A percentile compares a stretch with the other conserved stretches of the same genome.
phyloP scores from a whole-genome alignment of 1,140 invertebrate genomes.

The Dendroctonus valens region DNA sequence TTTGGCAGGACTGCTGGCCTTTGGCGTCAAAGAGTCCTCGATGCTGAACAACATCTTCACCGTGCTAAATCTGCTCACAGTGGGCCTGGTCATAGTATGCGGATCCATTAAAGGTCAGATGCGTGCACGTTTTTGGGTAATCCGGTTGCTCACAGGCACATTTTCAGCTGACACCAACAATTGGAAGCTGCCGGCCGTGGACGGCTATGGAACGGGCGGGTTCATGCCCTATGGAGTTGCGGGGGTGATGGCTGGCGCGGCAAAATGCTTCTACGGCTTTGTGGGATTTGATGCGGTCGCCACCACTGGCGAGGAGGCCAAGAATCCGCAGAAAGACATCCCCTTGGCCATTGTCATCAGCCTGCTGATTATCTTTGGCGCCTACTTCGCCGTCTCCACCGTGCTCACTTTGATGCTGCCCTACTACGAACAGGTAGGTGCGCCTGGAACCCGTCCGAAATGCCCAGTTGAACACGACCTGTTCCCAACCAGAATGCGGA shows the following conservation, averaged over 20 bases:
- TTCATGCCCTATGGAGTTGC: slow-evolving; percentile 83
- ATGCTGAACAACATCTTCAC: slow-evolving; percentile 84
- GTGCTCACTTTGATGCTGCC: slow-evolving; percentile 92
- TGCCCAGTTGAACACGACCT: background rate
- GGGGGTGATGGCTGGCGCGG: slow-evolving; percentile 81
- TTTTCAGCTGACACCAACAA: slow-evolving; percentile 61
- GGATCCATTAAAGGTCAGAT: slow-evolving; percentile 71
- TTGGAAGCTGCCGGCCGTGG: slow-evolving; percentile 63
- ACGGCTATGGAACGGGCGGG: slow-evolving; percentile 63
- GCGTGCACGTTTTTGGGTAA: background rate
- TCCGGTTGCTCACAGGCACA: slow-evolving; percentile 5
- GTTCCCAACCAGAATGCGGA: slow-evolving; percentile 55
- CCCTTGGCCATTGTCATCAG: slow-evolving; percentile 85
- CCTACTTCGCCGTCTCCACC: slow-evolving; percentile 84
- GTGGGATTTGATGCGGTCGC: slow-evolving; percentile 90
- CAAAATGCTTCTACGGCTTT: slow-evolving; percentile 91
- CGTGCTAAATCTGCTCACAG: slow-evolving; percentile 74
- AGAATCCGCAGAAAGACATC: slow-evolving; percentile 84
- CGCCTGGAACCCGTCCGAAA: background rate
- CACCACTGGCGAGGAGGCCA: slow-evolving; percentile 82
- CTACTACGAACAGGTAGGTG: slow-evolving; percentile 75
- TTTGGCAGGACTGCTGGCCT: slow-evolving; percentile 65
- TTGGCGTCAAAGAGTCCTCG: slow-evolving; percentile 83
- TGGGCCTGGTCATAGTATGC: slow-evolving; percentile 78
- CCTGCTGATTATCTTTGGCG: slow-evolving; percentile 72